Evolutionary conservation across 2,888 invertebrate species (phyloP).

Genomic region (Scotopteryx bipunctaria): DNA sequence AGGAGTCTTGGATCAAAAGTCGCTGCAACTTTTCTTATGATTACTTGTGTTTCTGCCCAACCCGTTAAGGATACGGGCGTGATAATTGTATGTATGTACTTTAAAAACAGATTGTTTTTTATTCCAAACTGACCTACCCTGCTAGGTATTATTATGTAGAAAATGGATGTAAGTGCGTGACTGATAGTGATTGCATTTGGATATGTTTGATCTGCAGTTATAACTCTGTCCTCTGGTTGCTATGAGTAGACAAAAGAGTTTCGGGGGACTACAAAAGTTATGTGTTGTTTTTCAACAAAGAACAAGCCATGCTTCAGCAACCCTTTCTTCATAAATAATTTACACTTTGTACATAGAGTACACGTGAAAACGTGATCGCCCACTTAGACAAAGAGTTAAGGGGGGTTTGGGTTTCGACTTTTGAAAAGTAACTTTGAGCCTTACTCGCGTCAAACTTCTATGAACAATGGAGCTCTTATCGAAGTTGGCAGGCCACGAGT

Average conservation of each 20-base stretch:
- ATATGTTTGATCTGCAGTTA: no score
- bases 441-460: conserved; percentile 38
- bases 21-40: no score
- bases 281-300: conserved; percentile 8
- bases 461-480: conserved; percentile 40
- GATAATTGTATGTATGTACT: no score
- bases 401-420: conserved; percentile 28
- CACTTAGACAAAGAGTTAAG: conserved; percentile 38
- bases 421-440: conserved; percentile 37
- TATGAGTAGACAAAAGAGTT: neutral
- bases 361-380: conserved; percentile 37
- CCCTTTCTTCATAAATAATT: conserved; percentile 32
- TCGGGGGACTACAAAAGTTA: neutral
- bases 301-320: conserved; percentile 14
- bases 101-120: no score
- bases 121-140: no score
- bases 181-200: no score
- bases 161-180: no score
- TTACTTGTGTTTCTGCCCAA: no score
- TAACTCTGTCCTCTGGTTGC: no score
- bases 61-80: no score
- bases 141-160: no score
- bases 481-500: conserved; percentile 37
- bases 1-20: no score
- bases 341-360: conserved; percentile 22